Percentiles rank a stretch among this genome's conserved stretches.
Conservation (phyloP, 2,888 invertebrate genomes). For the Agrotis clavis region DNA sequence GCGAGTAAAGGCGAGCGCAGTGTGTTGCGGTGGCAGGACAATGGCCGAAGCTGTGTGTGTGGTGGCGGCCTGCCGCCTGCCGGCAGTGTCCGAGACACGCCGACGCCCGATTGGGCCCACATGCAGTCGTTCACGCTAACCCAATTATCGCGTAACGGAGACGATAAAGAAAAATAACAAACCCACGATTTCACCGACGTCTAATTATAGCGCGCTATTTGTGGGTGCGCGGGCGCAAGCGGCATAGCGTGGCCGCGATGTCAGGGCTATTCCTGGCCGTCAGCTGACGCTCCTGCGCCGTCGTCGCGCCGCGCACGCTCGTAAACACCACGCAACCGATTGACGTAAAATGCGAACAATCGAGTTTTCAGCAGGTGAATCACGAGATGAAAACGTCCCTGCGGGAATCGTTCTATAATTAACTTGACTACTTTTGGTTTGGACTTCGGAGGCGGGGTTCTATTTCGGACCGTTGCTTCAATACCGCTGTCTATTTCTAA, state of each 20-base stretch:
- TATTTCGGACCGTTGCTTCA: slow-evolving; percentile 87
- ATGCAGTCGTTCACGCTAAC: slow-evolving; percentile 88
- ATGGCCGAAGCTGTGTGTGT: slow-evolving; percentile 74
- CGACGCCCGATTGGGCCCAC: slow-evolving; percentile 89
- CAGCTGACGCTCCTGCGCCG: slow-evolving; percentile 89
- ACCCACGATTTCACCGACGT: slow-evolving; percentile 91
- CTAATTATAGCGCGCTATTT: slow-evolving; percentile 91
- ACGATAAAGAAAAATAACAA: slow-evolving; percentile 91
- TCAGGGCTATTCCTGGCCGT: slow-evolving; percentile 91
- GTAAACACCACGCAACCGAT: slow-evolving; percentile 90
- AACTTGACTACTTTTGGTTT: slow-evolving; percentile 90
- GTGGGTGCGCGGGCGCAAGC: slow-evolving; percentile 90
- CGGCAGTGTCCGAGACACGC: slow-evolving; percentile 85
- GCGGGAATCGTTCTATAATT: slow-evolving; percentile 87
- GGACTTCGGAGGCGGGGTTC: slow-evolving; percentile 89
- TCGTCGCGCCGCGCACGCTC: slow-evolving; percentile 75
- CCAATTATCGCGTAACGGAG: slow-evolving; percentile 91
- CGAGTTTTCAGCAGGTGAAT: slow-evolving; percentile 91
- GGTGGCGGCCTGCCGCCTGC: slow-evolving; percentile 65
- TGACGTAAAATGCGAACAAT: slow-evolving; percentile 91
- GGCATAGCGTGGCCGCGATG: slow-evolving; percentile 90
- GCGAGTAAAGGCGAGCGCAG: slow-evolving; percentile 39
- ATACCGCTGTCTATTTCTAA: slow-evolving; percentile 86
- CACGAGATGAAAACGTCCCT: slow-evolving; percentile 89
- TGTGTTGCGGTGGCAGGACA: slow-evolving; percentile 75